These are phyloP conservation scores for Nothocercus nigrocapillus DNA, from an alignment of 2,113 vertebrate species.

Conservation along the genomic window DNA sequence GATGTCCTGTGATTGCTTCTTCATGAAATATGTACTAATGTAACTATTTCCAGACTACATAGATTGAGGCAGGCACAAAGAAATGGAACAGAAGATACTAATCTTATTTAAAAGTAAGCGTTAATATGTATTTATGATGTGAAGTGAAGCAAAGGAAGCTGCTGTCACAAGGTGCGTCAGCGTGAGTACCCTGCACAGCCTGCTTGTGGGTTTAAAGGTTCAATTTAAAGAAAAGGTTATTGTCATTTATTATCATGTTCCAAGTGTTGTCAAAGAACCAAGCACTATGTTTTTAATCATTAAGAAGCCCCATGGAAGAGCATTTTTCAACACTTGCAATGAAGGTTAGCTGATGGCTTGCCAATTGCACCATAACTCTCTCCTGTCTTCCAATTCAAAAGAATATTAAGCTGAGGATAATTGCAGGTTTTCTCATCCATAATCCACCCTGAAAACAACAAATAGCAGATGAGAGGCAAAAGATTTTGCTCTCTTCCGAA, in stretches of 20 bases:
- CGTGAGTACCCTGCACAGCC: neutral
- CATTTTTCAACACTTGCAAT: neutral
- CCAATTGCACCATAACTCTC: neutral
- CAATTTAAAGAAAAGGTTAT: constrained; percentile 59
- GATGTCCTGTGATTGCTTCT: neutral
- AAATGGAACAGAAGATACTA: neutral
- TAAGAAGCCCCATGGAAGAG: neutral
- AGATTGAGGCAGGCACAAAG: neutral
- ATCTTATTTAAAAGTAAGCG: neutral
- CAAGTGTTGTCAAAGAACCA: neutral
- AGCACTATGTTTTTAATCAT: neutral
- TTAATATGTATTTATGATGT: neutral
- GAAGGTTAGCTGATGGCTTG: neutral
- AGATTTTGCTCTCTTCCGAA: neutral
- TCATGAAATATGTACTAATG: neutral
- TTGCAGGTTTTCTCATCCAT: neutral
- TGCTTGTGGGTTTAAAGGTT: neutral
- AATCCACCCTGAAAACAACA: constrained; percentile 37
- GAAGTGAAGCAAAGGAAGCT: neutral
- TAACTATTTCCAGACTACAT: neutral
- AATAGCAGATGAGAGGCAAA: neutral
- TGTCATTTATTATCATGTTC: constrained; percentile 9
- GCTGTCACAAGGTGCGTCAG: neutral
- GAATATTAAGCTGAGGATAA: constrained; percentile 31
- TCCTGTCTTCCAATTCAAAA: constrained; percentile 20